Evolutionary conservation across 2,888 invertebrate genomes (phyloP), one percentile per base, ranked within the genome.

Genomic region (Drosophila setosimentum): DNA sequence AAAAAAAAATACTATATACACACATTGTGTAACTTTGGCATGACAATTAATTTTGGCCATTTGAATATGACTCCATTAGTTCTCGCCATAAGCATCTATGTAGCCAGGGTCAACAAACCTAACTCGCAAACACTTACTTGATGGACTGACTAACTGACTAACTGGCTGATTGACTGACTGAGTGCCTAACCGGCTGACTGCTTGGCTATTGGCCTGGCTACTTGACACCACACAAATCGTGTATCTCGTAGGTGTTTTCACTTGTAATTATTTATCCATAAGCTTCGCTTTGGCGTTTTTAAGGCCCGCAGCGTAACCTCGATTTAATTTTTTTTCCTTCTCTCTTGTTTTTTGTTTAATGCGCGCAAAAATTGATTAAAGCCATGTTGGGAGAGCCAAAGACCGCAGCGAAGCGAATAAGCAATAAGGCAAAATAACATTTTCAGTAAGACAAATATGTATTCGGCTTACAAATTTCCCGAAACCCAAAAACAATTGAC

Each of bases 181-280:
- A n/a, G 16, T 45, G 45, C 3, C 45, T 16, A 45, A 45, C 45
- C 51, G 74, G 10, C 69, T 55, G 66, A 45, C 45, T 45, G 24
- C 45, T 24, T 45, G 45, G 27, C 70, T 57, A 60, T 78, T 71
- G 76, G 78, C 62, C 80, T n/a, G 73, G 78, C 80, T 71, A 82
- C 82, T 78, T 78, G 79, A 75, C 78, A 66, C 67, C 79, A 48
- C 65, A 64, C 53, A 64, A 60, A 80, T 80, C 81, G 77, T 78
- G 78, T 68, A 67, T 69, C 73, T 84, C 76, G 85, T 85, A 85
- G 85, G 90, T 85, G 85, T 89, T 84, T 87, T 82, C 78, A 80
- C 78, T 84, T 80, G 90, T 89, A 89, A 87, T 85, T 89, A 85
- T 89, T 87, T 89, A 89, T 40, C 82, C 90, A 85, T 85, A 89